These are phyloP conservation scores for Pachypanchax playfairii DNA, from an alignment of 2,113 vertebrate species.

Conservation along the genomic window DNA sequence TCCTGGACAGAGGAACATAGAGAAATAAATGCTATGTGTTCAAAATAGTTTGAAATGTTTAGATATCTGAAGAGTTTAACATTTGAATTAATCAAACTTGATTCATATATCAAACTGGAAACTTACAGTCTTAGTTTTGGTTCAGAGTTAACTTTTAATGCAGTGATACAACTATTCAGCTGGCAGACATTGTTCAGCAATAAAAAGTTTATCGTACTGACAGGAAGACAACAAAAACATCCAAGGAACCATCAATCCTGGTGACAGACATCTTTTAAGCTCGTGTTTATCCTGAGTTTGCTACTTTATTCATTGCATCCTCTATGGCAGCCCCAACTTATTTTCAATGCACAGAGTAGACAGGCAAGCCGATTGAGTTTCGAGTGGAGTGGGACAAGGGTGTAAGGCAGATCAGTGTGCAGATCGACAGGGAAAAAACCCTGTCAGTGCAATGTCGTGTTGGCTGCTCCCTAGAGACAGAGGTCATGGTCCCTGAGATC, in stretches of 20 bases:
- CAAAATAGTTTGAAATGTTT: too few relatives aligned
- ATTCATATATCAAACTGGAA: too few relatives aligned
- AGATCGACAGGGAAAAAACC: conserved; percentile 63
- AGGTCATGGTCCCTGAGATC: conserved; percentile 66
- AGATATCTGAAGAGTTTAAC: too few relatives aligned
- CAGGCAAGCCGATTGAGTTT: conserved; percentile 22
- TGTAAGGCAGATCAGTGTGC: conserved; percentile 40
- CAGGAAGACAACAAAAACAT: conserved; percentile 48
- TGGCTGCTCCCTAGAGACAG: conserved; percentile 47
- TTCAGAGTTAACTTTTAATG: conserved; percentile 26
- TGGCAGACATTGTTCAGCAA: conserved; percentile 57
- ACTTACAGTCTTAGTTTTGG: too few relatives aligned
- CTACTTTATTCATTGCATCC: conserved; percentile 37
- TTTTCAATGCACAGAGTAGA: conserved; percentile 56
- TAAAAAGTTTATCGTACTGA: conserved; percentile 53
- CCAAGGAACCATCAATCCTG: conserved; percentile 60
- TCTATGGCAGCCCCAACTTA: conserved; percentile 34
- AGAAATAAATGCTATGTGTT: too few relatives aligned
- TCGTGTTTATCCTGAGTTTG: conserved; percentile 46
- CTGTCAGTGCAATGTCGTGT: conserved; percentile 66
- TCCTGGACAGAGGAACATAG: too few relatives aligned
- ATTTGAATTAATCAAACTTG: too few relatives aligned
- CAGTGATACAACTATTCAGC: conserved; percentile 40
- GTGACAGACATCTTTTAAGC: conserved; percentile 40
- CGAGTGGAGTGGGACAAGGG: conserved; percentile 30